Conservation (phyloP, 2,888 invertebrate species). For the Aquatica leii region DNA sequence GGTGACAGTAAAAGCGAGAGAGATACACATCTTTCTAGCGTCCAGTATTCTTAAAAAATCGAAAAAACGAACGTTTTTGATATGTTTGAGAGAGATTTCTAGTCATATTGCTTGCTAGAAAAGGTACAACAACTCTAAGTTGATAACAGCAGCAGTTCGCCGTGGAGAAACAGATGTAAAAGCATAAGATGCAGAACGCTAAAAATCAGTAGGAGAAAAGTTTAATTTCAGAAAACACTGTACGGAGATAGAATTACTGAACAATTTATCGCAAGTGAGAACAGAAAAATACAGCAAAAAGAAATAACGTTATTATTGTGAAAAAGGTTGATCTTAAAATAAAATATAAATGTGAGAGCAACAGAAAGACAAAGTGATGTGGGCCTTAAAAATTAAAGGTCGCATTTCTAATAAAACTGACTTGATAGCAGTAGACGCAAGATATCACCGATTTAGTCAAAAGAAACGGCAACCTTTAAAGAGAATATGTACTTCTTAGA, state of each 20-base stretch:
- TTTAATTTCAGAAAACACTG: conserved; percentile 65
- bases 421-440: too few relatives aligned
- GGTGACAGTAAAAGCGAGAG: background rate
- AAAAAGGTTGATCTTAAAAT: background rate
- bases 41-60: background rate
- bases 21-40: background rate
- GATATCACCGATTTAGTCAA: too few relatives aligned
- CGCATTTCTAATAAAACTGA: too few relatives aligned
- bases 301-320: too few relatives aligned
- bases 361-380: too few relatives aligned
- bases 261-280: conserved; percentile 4
- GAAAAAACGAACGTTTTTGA: background rate
- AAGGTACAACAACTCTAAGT: background rate
- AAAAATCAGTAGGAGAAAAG: conserved; percentile 33
- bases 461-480: too few relatives aligned
- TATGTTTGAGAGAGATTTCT: background rate
- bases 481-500: too few relatives aligned
- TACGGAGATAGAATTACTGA: conserved; percentile 14
- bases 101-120: background rate
- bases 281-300: conserved; percentile 1
- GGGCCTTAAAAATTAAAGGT: too few relatives aligned
- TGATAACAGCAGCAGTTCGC: too few relatives aligned
- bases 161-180: too few relatives aligned
- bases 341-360: conserved; percentile 15
- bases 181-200: background rate